These are phyloP conservation scores for Vesta saturnalis DNA, from an alignment of 2,888 invertebrate species.

Conservation along the genomic window DNA sequence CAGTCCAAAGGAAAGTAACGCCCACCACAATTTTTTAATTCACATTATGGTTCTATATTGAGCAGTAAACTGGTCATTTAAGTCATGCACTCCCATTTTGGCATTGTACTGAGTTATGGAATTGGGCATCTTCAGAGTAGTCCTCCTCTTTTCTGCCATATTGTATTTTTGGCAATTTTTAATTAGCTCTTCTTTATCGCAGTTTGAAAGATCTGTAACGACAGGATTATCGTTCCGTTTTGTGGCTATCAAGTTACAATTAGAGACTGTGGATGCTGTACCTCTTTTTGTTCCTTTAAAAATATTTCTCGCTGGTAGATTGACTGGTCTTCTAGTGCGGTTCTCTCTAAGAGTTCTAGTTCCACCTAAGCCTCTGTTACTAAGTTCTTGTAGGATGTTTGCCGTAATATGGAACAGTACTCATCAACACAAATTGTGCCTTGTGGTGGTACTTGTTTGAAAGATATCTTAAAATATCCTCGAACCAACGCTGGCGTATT, in stretches of 20 bases:
- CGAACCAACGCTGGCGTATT: too few species aligned
- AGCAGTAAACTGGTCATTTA: constrained; percentile 10
- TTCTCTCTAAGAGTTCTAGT: not conserved
- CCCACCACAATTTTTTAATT: constrained; percentile 21
- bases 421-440: too few species aligned
- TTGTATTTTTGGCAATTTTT: not conserved
- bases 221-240: not conserved
- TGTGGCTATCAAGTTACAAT: not conserved
- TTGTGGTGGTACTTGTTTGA: too few species aligned
- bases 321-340: too few species aligned
- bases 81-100: not conserved
- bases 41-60: constrained; percentile 5
- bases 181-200: not conserved
- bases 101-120: constrained; percentile 9
- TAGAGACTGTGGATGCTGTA: too few species aligned
- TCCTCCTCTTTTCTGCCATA: not conserved
- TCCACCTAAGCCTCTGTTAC: not conserved
- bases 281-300: too few species aligned
- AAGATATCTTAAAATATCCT: too few species aligned
- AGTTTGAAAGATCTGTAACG: not conserved
- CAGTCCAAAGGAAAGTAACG: constrained; percentile 11
- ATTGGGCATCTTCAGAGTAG: not conserved
- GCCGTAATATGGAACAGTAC: too few species aligned
- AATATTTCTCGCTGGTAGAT: too few species aligned
- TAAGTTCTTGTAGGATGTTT: too few species aligned